These are phyloP conservation scores for Columba janthina DNA, from an alignment of 2,113 vertebrate species.

Conservation along the genomic window DNA sequence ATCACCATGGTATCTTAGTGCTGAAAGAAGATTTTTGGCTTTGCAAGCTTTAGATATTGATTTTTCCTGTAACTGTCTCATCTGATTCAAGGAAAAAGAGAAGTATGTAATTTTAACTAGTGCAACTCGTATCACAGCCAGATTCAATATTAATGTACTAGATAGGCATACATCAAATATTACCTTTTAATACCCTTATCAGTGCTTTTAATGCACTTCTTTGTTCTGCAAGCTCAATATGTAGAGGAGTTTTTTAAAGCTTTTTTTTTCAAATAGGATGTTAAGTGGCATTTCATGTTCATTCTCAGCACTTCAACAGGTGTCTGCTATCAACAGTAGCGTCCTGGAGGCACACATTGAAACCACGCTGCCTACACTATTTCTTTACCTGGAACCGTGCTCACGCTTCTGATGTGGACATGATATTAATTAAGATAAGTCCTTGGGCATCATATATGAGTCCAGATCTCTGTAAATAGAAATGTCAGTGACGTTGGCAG, in stretches of 20 bases:
- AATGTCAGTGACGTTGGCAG: background rate
- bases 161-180: conserved; percentile 60
- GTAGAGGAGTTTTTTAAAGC: background rate
- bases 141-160: conserved; percentile 54
- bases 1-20: background rate
- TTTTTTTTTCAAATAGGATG: conserved; percentile 26
- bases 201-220: conserved; percentile 63
- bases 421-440: conserved; percentile 37
- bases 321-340: conserved; percentile 47
- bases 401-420: conserved; percentile 18
- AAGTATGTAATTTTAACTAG: conserved; percentile 46
- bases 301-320: conserved; percentile 52
- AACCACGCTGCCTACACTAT: conserved; percentile 21
- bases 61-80: conserved; percentile 44
- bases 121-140: conserved; percentile 25
- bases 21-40: conserved; percentile 27
- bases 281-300: conserved; percentile 72
- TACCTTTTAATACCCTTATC: conserved; percentile 71
- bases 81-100: conserved; percentile 38
- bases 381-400: conserved; percentile 21
- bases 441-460: background rate
- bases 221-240: conserved; percentile 55
- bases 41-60: conserved; percentile 44
- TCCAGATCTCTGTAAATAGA: background rate
- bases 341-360: conserved; percentile 55